A percentile compares a stretch with the other conserved stretches of the same genome.
phyloP scores from a whole-genome alignment of 2,797 vertebrate genomes.

The Periophthalmus magnuspinnatus region DNA sequence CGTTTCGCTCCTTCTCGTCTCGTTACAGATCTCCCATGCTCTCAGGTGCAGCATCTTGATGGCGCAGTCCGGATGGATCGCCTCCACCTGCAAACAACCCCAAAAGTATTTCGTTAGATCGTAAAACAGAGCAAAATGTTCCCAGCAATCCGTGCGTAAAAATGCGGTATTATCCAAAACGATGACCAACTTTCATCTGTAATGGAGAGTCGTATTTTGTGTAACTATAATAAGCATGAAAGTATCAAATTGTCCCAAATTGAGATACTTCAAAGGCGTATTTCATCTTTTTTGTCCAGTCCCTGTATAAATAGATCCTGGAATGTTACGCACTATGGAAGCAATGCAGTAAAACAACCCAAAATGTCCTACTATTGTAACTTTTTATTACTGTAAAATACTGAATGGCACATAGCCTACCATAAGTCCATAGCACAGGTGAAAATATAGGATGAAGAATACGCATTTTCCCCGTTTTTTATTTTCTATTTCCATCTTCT shows the following conservation, averaged over 20 bases:
- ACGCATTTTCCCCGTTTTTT: slow-evolving; percentile 32
- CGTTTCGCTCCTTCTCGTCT: slow-evolving; percentile 67
- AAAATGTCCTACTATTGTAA: slow-evolving; percentile 6
- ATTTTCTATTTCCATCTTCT: slow-evolving; percentile 30
- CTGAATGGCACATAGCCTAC: slow-evolving; percentile 44
- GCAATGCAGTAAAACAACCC: not conserved
- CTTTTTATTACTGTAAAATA: slow-evolving; percentile 16
- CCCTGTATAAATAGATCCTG: not conserved
- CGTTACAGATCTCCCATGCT: slow-evolving; percentile 69
- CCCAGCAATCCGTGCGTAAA: not conserved
- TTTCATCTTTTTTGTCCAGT: slow-evolving; percentile 3
- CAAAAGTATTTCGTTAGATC: slow-evolving; percentile 23
- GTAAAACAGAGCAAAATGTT: not conserved
- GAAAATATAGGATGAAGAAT: slow-evolving; percentile 53
- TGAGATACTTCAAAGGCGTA: slow-evolving; percentile 5
- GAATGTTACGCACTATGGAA: slow-evolving; percentile 4
- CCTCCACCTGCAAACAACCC: slow-evolving; percentile 57
- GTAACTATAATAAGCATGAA: not conserved
- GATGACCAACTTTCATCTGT: not conserved
- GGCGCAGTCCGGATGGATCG: slow-evolving; percentile 79
- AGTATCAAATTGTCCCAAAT: slow-evolving; percentile 1
- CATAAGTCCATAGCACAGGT: slow-evolving; percentile 45
- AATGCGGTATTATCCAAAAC: not conserved
- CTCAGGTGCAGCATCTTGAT: slow-evolving; percentile 74
- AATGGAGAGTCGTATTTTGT: not conserved